Evolutionary conservation across 2,888 invertebrate species (phyloP).

Genomic region (Plusia festucae): DNA sequence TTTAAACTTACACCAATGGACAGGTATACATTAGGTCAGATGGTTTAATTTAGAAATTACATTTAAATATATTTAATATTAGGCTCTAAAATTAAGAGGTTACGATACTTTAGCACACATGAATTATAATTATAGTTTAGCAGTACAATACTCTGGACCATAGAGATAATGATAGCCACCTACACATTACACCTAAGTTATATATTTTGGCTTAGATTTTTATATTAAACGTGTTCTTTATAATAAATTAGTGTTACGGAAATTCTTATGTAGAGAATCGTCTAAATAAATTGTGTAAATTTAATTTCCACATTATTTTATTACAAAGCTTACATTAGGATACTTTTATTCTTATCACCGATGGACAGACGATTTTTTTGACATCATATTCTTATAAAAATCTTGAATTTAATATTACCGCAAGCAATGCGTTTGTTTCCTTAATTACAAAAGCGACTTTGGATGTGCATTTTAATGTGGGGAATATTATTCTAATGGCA

Average conservation of each 20-base stretch:
- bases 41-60: conserved; percentile 64
- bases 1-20: conserved; percentile 69
- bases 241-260: conserved; percentile 72
- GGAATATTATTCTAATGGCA: conserved; percentile 51
- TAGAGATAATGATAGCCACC: conserved; percentile 69
- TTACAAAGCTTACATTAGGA: conserved; percentile 58
- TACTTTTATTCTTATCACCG: conserved; percentile 51
- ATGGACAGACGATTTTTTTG: conserved; percentile 60
- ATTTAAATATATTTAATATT: conserved; percentile 66
- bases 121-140: conserved; percentile 68
- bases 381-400: conserved; percentile 22
- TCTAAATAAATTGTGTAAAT: conserved; percentile 84
- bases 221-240: conserved; percentile 63
- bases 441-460: conserved; percentile 70
- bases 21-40: conserved; percentile 68
- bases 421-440: conserved; percentile 49
- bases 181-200: conserved; percentile 75
- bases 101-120: conserved; percentile 69
- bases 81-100: conserved; percentile 81
- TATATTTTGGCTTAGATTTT: conserved; percentile 75
- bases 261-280: conserved; percentile 79
- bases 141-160: conserved; percentile 67
- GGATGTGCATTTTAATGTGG: conserved; percentile 61
- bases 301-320: conserved; percentile 78
- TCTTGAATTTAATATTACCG: conserved; percentile 46